phyloP scores from a whole-genome alignment of 2,113 vertebrate species.

The Geococcyx californianus region DNA sequence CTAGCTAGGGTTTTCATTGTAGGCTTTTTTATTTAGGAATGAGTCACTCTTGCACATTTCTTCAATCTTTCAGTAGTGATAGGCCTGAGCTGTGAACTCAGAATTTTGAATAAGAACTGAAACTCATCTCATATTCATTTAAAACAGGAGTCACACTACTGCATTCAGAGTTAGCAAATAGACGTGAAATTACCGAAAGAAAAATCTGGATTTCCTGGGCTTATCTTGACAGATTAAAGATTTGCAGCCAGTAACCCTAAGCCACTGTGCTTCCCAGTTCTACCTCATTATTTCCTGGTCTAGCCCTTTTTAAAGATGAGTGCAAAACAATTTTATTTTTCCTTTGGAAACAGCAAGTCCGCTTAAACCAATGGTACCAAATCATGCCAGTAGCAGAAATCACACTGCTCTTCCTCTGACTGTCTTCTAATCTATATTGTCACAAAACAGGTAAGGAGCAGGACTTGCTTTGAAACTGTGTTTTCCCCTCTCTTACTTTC shows the following conservation, averaged over 20 bases:
- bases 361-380: rapidly evolving
- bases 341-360: not conserved
- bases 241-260: not conserved
- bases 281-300: not conserved
- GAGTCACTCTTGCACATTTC: not conserved
- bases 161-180: not conserved
- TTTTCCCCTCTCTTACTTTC: not conserved
- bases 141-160: not conserved
- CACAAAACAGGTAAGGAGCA: not conserved
- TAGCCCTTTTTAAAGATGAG: not conserved
- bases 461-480: not conserved
- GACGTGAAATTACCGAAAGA: not conserved
- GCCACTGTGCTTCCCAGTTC: not conserved
- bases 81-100: not conserved
- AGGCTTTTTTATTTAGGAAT: not conserved
- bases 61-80: not conserved
- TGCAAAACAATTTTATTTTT: not conserved
- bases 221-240: not conserved
- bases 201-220: not conserved
- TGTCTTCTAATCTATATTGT: not conserved
- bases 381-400: not conserved
- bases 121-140: not conserved
- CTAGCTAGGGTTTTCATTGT: not conserved
- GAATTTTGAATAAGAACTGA: constrained; percentile 11
- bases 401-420: not conserved